Base-by-base conservation (phyloP, 1,140 invertebrate genomes). In the Drosophila nasuta region DNA sequence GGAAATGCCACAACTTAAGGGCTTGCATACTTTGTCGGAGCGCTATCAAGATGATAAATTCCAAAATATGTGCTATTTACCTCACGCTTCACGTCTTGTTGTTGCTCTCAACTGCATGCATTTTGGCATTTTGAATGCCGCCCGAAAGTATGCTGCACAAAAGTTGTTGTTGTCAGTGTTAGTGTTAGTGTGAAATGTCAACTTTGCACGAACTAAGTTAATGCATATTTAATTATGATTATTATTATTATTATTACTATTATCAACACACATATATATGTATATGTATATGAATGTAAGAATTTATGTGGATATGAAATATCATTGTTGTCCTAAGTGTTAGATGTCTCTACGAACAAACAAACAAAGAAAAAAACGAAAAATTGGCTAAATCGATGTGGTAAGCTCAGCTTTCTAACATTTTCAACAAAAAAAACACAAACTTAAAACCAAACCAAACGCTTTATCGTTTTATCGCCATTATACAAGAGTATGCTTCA, bases 271-370 rank as follows among this genome's bases (percentile, higher is more conserved):
- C 46, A 66, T 1, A 45, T 56, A 35, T 49, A 70, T 52, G 11
- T 51, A 41, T 67, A 25, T 51, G 52, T 67, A 33, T 75, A 74
- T 68, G 65, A 65, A 30, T 75, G 43, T 90, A 79, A 81, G 85
- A 89, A 81, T 88, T 90, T 85, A 85, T 62, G 69, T 89, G 86
- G 85, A 89, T 89, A 90, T 90, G 56, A 89, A 89, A 89, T 89
- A 89, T 89, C 85, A 85, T 81, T 89, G 85, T 89, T 89, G 85
- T 89, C 59, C 75, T 85, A 85, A 89, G 78, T 88, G 81, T 88
- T 72, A 86, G 57, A 71, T 83, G 81, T 82, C 52, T 30, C 48
- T 33, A 65, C 51, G 3, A 38, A 52, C 6, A 33, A 15, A 33
- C 33, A 33, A 33, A 30, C 4, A 52, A 30, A 28, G 20, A 25